Conservation (phyloP, 1,140 invertebrate species). For the Drosophila truncata region DNA sequence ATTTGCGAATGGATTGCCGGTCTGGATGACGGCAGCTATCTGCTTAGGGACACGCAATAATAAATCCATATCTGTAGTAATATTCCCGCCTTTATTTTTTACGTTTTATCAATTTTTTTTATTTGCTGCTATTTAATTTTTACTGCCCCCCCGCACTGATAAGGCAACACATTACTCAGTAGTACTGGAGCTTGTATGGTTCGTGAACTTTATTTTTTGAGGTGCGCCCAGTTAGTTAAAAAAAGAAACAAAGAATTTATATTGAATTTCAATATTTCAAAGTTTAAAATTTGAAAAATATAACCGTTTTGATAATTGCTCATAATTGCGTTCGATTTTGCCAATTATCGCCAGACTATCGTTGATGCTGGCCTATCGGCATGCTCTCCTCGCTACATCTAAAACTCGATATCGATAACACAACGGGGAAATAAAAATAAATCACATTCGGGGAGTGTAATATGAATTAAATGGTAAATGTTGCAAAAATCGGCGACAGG, state of each 20-base stretch:
- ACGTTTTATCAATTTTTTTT: constrained; percentile 12
- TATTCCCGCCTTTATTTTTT: constrained; percentile 4
- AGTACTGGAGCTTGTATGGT: too few species aligned
- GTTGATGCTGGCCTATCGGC: neutral
- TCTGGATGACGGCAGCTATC: constrained; percentile 9
- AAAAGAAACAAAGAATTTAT: neutral
- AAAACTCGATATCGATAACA: constrained; percentile 7
- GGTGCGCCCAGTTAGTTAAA: neutral
- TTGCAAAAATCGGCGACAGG: constrained; percentile 33
- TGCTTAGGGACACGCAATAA: constrained; percentile 9
- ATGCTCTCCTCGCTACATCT: neutral
- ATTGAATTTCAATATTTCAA: neutral
- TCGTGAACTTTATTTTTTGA: neutral
- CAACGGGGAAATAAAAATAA: constrained; percentile 6
- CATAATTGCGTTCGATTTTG: neutral
- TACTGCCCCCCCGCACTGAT: neutral
- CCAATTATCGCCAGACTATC: neutral
- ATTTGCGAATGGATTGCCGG: constrained; percentile 71
- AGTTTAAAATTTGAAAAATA: neutral
- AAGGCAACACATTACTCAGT: neutral
- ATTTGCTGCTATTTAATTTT: neutral
- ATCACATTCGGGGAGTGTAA: constrained; percentile 23
- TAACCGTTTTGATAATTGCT: neutral
- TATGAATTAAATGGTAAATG: constrained; percentile 54
- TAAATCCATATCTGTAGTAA: constrained; percentile 33